Base-by-base conservation (phyloP, 2,797 vertebrate genomes). In the Knipowitschia caucasica region DNA sequence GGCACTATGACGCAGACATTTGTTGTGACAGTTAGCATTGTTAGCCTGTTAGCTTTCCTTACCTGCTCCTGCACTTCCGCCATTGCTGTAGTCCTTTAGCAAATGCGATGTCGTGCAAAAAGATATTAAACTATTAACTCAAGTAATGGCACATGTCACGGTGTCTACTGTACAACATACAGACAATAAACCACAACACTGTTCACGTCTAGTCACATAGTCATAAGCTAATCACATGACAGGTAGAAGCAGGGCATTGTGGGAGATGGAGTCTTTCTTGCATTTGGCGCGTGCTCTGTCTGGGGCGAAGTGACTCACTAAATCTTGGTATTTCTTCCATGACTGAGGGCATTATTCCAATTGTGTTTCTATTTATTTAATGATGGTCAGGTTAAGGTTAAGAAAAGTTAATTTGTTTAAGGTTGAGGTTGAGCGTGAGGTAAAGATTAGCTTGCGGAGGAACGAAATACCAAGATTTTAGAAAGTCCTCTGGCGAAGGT, bases 41-140 rank as follows among this genome's bases (percentile, higher is more conserved):
- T 62, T 82, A 85, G 63, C 81, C 64, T 60, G 50, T 20, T 58
- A n/a, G 11, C 40, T 74, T 83, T 89, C 43, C 76, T 82, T 89
- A 95, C 94, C 94, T 92, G 87, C 54, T 89, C 87, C 49, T 83
- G 85, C 0, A 92, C 86, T 89, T 94, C 93, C 90, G 93, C 92
- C 95, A 98, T 96, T 54, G 59, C 53, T 58, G 65, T 6, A 14
- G 1, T 5, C 21, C 38, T 39, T 46, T 9, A 29, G 7, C 15
- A 20, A 14, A 57, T 23, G 2, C 0, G 10, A 2, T 4, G 23
- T 17, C 23, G 52, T 2, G 4, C 23, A 17, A 38, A 26, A 25
- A 9, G 53, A 30, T 33, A 29, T 10, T 5, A 15, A 5, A 18
- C 1, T 0, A 31, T 50, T 43, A n/a, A 14, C 39, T 31, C 49